A percentile compares a stretch with the other conserved stretches of the same genome.
These are phyloP conservation scores for Florisuga fusca DNA, from an alignment of 2,797 vertebrate species.

Conservation along the genomic window DNA sequence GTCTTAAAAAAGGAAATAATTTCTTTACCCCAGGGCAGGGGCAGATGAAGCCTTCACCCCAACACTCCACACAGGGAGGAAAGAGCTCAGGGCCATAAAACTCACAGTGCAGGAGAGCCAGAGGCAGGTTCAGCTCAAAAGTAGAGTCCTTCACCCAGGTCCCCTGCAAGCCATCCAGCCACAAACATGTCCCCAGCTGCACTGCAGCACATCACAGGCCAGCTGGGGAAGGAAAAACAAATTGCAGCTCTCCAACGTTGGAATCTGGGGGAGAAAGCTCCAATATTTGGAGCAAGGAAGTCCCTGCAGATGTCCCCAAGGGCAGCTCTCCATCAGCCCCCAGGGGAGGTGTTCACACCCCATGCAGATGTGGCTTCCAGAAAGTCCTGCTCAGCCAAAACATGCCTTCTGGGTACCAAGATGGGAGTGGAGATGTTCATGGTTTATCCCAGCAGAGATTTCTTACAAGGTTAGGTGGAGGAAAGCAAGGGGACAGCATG, in stretches of 20 bases:
- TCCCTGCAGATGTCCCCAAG: not conserved
- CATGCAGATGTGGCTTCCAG: fast-evolving
- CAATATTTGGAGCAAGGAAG: not conserved
- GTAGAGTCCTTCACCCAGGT: not conserved
- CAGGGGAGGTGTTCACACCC: fast-evolving
- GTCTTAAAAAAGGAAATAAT: not conserved
- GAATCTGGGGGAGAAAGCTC: not conserved
- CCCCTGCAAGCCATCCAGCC: not conserved
- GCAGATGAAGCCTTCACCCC: fast-evolving
- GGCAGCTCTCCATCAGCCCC: not conserved
- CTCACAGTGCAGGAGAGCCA: fast-evolving
- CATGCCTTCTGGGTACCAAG: fast-evolving
- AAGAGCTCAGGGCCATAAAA: not conserved
- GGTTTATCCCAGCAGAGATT: not conserved
- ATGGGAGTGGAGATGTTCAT: no score
- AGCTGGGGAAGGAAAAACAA: not conserved
- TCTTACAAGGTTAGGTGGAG: not conserved
- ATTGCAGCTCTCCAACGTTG: not conserved
- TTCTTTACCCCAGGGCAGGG: fast-evolving
- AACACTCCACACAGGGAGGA: fast-evolving
- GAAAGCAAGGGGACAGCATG: not conserved
- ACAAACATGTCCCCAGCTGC: not conserved
- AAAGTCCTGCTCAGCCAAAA: not conserved
- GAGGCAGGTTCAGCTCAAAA: not conserved
- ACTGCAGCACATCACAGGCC: not conserved